Percentiles rank a stretch among this genome's conserved stretches.
Conservation (phyloP, 2,797 vertebrate genomes). For the Octomys mimax region DNA sequence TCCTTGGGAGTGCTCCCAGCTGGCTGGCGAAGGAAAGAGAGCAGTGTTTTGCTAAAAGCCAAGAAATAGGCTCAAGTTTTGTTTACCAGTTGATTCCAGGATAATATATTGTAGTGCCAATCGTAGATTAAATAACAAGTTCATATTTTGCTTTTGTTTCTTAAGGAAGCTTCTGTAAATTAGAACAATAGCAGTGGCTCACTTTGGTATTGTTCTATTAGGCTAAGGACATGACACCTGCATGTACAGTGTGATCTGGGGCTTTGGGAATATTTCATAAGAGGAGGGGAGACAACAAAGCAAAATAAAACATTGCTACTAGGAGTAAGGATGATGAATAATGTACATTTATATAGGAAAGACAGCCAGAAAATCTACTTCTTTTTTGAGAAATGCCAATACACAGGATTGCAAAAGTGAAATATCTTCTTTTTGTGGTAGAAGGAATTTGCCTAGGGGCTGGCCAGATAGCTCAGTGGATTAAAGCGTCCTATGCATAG, state of each 20-base stretch:
- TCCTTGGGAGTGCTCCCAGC: neutral
- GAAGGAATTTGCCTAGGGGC: neutral
- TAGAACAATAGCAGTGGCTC: neutral
- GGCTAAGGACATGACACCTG: neutral
- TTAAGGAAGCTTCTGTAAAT: slow-evolving; percentile 36
- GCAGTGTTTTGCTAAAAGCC: slow-evolving; percentile 57
- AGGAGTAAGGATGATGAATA: neutral
- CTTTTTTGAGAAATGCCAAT: neutral
- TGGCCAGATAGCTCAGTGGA: too few relatives aligned
- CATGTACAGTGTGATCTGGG: neutral
- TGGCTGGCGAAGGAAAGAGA: neutral
- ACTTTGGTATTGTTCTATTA: neutral
- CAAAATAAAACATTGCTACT: neutral
- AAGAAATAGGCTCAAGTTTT: slow-evolving; percentile 21
- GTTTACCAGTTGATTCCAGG: slow-evolving; percentile 25
- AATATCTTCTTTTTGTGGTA: too few relatives aligned
- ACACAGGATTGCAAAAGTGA: neutral
- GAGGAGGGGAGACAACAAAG: neutral
- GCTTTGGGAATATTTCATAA: slow-evolving; percentile 30
- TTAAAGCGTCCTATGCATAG: too few relatives aligned
- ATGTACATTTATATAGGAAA: neutral
- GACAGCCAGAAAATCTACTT: neutral
- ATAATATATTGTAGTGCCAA: neutral
- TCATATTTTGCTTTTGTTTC: slow-evolving; percentile 49
- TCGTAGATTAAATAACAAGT: neutral